Evolutionary conservation across 2,888 invertebrate species (phyloP).

Genomic region (Drosophila tripunctata): DNA sequence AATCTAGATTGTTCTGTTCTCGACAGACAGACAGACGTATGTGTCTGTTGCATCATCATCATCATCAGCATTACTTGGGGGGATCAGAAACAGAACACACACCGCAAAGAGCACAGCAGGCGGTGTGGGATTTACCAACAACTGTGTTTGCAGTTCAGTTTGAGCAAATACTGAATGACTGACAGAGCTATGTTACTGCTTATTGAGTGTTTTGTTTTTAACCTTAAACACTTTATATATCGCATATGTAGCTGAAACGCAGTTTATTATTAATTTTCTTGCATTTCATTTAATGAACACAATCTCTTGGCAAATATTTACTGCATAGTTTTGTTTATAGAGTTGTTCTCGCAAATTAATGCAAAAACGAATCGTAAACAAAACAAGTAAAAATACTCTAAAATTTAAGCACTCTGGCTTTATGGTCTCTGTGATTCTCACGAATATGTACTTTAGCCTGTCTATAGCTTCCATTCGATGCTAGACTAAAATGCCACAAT

Average conservation of each 20-base stretch:
- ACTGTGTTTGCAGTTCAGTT: constrained; percentile 39
- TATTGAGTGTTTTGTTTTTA: constrained; percentile 23
- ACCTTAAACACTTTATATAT: constrained; percentile 1
- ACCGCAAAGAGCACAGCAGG: not conserved
- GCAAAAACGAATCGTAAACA: constrained; percentile 1
- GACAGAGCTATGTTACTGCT: constrained; percentile 11
- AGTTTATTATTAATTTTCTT: constrained; percentile 45
- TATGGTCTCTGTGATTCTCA: constrained; percentile 4
- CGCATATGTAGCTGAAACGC: constrained; percentile 40
- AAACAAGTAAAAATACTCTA: too few relatives aligned
- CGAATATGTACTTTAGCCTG: too few relatives aligned
- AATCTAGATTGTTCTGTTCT: too few relatives aligned
- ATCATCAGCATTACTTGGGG: too few relatives aligned
- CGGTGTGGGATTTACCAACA: constrained; percentile 34
- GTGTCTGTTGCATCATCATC: constrained; percentile 42
- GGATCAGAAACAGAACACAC: too few relatives aligned
- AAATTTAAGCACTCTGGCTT: too few relatives aligned
- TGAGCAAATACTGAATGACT: constrained; percentile 37
- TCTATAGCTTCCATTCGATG: too few relatives aligned
- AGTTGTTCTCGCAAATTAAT: constrained; percentile 42
- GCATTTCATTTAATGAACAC: constrained; percentile 32
- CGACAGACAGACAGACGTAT: too few relatives aligned
- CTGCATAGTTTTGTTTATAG: constrained; percentile 51
- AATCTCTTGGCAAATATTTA: constrained; percentile 48
- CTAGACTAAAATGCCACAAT: too few relatives aligned